Percentiles rank a stretch among this genome's conserved stretches.
phyloP scores from a whole-genome alignment of 2,888 invertebrate genomes.

The Notodonta ziczac region DNA sequence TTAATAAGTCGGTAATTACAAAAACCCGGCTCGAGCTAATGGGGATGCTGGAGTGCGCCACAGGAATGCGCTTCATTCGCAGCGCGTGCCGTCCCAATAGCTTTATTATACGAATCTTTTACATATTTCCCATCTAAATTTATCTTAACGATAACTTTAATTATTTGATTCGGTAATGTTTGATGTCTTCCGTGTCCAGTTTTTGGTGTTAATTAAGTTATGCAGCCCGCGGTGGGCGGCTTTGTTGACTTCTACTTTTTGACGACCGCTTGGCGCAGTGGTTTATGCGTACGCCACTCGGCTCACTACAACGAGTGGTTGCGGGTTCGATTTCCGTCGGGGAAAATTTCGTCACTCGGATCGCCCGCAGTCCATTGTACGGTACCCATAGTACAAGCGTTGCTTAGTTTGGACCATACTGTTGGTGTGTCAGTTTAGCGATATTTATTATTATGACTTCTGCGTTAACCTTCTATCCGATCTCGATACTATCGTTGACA shows the following conservation, averaged over 20 bases:
- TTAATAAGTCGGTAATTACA: constrained; percentile 74
- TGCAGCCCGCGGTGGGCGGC: constrained; percentile 60
- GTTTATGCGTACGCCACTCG: too few relatives aligned
- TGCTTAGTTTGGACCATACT: too few relatives aligned
- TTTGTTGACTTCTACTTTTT: constrained; percentile 48
- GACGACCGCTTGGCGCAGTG: too few relatives aligned
- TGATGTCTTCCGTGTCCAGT: constrained; percentile 67
- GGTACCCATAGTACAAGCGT: too few relatives aligned
- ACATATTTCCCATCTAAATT: constrained; percentile 64
- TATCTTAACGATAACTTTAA: constrained; percentile 70
- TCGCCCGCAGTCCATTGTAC: too few relatives aligned
- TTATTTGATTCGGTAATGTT: constrained; percentile 67
- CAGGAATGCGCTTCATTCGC: constrained; percentile 57
- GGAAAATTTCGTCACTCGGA: too few relatives aligned
- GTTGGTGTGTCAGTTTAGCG: too few relatives aligned
- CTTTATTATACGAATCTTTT: constrained; percentile 73
- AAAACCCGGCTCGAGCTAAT: constrained; percentile 59
- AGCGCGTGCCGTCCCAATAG: constrained; percentile 70
- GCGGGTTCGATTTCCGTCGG: too few relatives aligned
- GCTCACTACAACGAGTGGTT: too few relatives aligned
- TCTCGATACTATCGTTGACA: constrained; percentile 23
- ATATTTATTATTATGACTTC: constrained; percentile 18
- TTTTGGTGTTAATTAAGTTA: constrained; percentile 60
- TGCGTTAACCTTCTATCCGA: constrained; percentile 43
- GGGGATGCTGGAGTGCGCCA: constrained; percentile 43